Evolutionary conservation across 2,797 vertebrate genomes (phyloP), one percentile per base, ranked within the genome.

Genomic region (Lutjanus campechanus): DNA sequence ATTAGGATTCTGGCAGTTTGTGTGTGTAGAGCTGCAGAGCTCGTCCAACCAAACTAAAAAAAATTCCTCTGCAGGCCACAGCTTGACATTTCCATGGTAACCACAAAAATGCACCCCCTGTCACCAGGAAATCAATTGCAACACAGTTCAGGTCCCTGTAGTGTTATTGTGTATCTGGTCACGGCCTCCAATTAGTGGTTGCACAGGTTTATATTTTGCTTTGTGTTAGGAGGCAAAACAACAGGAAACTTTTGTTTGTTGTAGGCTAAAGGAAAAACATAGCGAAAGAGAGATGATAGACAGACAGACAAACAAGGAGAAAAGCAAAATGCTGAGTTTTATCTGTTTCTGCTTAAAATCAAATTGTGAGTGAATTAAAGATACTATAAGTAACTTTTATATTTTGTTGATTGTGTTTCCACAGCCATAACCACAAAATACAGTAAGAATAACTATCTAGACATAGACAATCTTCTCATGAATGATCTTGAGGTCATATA

Each of bases 61-160:
- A 82, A 79, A 36, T 3, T 3, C 54, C 63, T 71, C 41, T 73
- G 46, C 58, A 78, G 79, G 71, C 83, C 84, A 65, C 76, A 81
- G 69, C 19, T 79, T 84, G 72, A 89, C 67, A 59, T 91, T 66
- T 88, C 90, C 84, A 90, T 83, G 77, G 89, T 73, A 79, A 87
- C 90, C 81, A 51, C 73, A 86, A 88, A 89, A 91, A 92, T 87
- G 85, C 78, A 79, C 50, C 62, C 69, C 50, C 51, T 79, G 85
- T 88, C 85, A 62, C 60, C 73, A 78, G 79, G 79, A 91, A 88
- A 85, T 82, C 75, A 69, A 69, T 88, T 89, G 78, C 76, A 83
- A 81, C 81, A 86, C 85, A 78, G 54, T 87, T 74, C 66, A 47
- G 70, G 63, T 79, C 67, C 66, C 69, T 62, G 71, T 69, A 11